A percentile compares a stretch with the other conserved stretches of the same genome.
phyloP scores from a whole-genome alignment of 2,888 invertebrate genomes.

The Aradus depressus region DNA sequence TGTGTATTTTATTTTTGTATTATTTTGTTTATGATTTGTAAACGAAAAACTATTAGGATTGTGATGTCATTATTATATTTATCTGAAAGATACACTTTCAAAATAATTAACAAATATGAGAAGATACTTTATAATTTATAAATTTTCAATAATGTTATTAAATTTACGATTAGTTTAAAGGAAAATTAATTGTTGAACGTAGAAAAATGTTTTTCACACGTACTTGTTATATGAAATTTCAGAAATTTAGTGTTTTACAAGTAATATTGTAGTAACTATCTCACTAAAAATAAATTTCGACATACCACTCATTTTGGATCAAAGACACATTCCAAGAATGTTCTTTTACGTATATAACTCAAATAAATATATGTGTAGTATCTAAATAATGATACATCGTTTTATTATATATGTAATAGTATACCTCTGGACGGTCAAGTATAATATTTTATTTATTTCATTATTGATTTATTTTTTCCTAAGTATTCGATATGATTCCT shows the following conservation, averaged over 20 bases:
- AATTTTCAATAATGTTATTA: too few species aligned
- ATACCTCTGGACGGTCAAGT: conserved; percentile 15
- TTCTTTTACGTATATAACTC: conserved; percentile 2
- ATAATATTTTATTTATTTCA: neutral
- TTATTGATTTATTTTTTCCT: conserved; percentile 2
- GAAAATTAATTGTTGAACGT: too few species aligned
- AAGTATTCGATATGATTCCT: conserved; percentile 12
- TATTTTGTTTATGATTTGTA: too few species aligned
- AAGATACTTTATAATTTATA: too few species aligned
- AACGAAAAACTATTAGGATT: too few species aligned
- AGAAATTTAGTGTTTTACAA: neutral
- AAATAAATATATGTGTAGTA: neutral
- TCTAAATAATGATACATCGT: neutral
- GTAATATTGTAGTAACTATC: neutral
- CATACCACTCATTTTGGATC: neutral
- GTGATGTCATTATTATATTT: too few species aligned
- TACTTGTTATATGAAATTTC: too few species aligned
- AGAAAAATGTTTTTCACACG: too few species aligned
- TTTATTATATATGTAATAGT: conserved; percentile 6
- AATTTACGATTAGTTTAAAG: too few species aligned
- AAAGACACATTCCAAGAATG: neutral
- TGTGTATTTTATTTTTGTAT: too few species aligned
- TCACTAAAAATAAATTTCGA: conserved; percentile 10
- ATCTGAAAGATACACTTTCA: too few species aligned
- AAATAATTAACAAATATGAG: too few species aligned